Base-by-base conservation (phyloP, 2,888 invertebrate genomes). In the Phlogophora meticulosa region DNA sequence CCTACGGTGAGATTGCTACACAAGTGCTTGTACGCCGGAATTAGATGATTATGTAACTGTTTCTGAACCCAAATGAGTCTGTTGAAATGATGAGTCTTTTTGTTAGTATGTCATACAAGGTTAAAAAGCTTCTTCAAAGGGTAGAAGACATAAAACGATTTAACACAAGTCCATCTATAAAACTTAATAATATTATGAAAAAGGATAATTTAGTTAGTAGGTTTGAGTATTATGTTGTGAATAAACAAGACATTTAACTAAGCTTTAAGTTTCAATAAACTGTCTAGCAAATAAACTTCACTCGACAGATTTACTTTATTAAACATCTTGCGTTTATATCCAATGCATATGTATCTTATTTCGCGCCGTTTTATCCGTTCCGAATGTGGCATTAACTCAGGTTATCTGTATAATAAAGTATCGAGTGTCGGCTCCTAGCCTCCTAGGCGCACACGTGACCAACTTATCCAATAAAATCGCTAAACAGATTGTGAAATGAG, bases 401-500 rank as follows among this genome's bases (percentile, higher is more conserved):
- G 34, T 53, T 82, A 76, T 71, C 76, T 80, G 10, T 62, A 46
- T 71, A 63, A 40, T 70, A 66, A 57, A 48, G 67, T 74, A 65
- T 80, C 69, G 40, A 55, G 58, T 63, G 52, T 63, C 58, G 45
- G 40, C 48, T 60, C 9, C 36, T 40, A 72, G 62, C 20, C 52
- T 49, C 22, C 28, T 58, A 76, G 48, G 22, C 46, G 22, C 48
- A 55, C 67, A 68, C 62, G 59, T 63, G 81, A 74, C 52, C 72
- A 65, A 68, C 63, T 68, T 78, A 74, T 72, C 61, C 56, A 66
- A 82, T 83, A 72, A 77, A 76, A 77, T 72, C 42, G 61, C 71
- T 58, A 63, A 79, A 73, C 65, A 78, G 68, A 77, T 78, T 75
- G 76, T 55, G 68, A 70, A 82, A 77, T 76, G 62, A 73, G 58